Conservation (phyloP, 2,797 vertebrate species). For the Macropodus opercularis region DNA sequence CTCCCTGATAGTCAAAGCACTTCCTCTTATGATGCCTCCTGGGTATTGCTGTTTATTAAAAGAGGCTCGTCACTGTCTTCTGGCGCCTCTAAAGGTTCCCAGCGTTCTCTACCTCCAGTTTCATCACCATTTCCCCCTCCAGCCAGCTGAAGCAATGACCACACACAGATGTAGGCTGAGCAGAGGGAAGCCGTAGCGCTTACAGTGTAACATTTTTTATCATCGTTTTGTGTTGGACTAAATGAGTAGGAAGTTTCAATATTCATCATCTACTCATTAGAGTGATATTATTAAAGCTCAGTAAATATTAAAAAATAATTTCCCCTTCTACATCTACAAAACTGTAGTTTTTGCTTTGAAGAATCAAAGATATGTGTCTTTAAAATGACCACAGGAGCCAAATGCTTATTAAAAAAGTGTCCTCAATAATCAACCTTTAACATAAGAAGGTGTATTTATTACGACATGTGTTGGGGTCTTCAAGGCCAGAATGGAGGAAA, state of each 20-base stretch:
- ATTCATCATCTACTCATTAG: not conserved
- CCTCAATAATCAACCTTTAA: not conserved
- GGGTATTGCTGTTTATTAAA: constrained; percentile 42
- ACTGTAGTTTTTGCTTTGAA: not conserved
- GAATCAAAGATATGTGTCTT: not conserved
- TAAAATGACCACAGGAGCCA: not conserved
- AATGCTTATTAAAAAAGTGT: not conserved
- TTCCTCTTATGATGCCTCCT: constrained; percentile 24
- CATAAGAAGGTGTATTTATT: too few species aligned
- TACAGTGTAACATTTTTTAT: constrained; percentile 25
- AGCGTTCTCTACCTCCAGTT: constrained; percentile 31
- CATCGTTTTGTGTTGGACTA: constrained; percentile 12
- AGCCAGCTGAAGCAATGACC: constrained; percentile 31
- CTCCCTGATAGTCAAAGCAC: constrained; percentile 29
- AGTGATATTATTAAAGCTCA: not conserved
- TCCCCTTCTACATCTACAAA: not conserved
- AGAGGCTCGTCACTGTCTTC: constrained; percentile 46
- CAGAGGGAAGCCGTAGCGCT: constrained; percentile 18
- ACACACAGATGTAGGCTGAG: constrained; percentile 32
- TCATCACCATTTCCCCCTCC: constrained; percentile 37
- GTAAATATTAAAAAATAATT: not conserved
- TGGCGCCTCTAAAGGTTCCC: constrained; percentile 38
- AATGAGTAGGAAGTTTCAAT: not conserved
- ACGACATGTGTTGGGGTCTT: too few species aligned
- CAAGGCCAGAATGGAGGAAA: too few species aligned